Evolutionary conservation across 2,113 vertebrate genomes (phyloP).

Genomic region (Alligator mississippiensis): DNA sequence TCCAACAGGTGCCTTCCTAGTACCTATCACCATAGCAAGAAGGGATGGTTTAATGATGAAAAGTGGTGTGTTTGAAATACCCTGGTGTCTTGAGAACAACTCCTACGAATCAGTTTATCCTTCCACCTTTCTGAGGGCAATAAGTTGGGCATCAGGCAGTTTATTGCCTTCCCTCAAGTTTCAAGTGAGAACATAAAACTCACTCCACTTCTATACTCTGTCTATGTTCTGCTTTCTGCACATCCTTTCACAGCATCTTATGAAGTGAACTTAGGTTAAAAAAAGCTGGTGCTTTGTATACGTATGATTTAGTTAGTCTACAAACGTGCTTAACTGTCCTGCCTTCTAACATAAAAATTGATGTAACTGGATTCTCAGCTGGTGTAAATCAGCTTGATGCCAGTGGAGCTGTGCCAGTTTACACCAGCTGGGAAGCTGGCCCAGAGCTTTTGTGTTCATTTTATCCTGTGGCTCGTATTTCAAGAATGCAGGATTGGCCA

Average conservation of each 20-base stretch:
- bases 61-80: not conserved
- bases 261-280: too few species aligned
- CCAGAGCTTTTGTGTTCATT: constrained; percentile 39
- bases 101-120: not conserved
- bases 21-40: not conserved
- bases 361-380: not conserved
- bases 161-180: constrained; percentile 30
- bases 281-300: too few species aligned
- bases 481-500: constrained; percentile 61
- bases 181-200: not conserved
- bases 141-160: constrained; percentile 8
- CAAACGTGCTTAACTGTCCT: too few species aligned
- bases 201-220: too few species aligned
- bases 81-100: not conserved
- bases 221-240: too few species aligned
- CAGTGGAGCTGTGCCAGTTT: not conserved
- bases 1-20: not conserved
- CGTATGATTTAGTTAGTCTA: too few species aligned
- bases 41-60: not conserved
- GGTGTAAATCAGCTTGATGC: constrained; percentile 35
- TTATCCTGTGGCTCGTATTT: constrained; percentile 60
- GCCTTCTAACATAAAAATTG: too few species aligned
- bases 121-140: constrained; percentile 15
- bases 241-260: too few species aligned
- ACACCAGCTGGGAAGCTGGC: constrained; percentile 51